These are phyloP conservation scores for Mya arenaria DNA, from an alignment of 1,140 invertebrate genomes.

Conservation along the genomic window DNA sequence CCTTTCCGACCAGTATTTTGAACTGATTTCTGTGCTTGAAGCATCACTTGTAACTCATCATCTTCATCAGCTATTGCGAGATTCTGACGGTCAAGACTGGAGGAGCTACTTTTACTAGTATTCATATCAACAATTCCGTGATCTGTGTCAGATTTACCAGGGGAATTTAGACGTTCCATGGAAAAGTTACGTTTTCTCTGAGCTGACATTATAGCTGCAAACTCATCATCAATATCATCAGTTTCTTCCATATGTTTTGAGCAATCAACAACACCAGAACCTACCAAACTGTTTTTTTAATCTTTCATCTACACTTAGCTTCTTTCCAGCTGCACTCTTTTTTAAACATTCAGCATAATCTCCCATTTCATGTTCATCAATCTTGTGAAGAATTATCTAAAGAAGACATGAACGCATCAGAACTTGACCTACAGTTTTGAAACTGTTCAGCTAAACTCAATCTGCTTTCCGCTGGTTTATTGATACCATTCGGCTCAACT, in stretches of 20 bases:
- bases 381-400: too few species aligned
- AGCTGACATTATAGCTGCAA: slow-evolving; percentile 56
- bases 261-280: too few species aligned
- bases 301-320: too few species aligned
- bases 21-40: slow-evolving; percentile 35
- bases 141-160: slow-evolving; percentile 9
- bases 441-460: slow-evolving; percentile 6
- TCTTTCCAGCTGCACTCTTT: too few species aligned
- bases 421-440: slow-evolving; percentile 9
- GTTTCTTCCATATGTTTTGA: slow-evolving; percentile 52
- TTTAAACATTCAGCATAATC: too few species aligned
- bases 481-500: too few species aligned
- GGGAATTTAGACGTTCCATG: neutral
- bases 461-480: neutral
- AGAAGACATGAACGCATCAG: too few species aligned
- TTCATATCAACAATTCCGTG: neutral
- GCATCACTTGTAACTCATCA: slow-evolving; percentile 28
- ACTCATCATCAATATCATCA: slow-evolving; percentile 51
- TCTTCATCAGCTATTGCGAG: slow-evolving; percentile 44
- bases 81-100: slow-evolving; percentile 32
- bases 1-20: neutral
- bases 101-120: slow-evolving; percentile 15
- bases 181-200: slow-evolving; percentile 37
- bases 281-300: too few species aligned
- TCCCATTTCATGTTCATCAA: too few species aligned